phyloP scores from a whole-genome alignment of 2,113 vertebrate genomes.

The Ctenomys sociabilis region DNA sequence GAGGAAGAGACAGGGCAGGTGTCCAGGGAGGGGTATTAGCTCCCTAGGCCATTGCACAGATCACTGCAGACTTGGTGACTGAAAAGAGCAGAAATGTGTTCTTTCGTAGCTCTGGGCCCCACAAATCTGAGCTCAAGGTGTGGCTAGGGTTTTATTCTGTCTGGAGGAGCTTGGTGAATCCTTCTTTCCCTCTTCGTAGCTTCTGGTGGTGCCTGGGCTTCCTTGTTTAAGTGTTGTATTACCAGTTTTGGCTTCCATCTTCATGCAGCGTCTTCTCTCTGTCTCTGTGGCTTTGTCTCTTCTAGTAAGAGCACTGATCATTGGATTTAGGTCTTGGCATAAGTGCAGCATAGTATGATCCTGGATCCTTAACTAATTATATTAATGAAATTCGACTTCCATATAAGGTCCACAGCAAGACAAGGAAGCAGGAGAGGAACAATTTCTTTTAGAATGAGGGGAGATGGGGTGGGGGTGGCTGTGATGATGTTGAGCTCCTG shows the following conservation, averaged over 20 bases:
- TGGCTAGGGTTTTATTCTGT: background rate
- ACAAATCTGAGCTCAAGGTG: background rate
- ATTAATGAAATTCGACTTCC: background rate
- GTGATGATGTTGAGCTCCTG: background rate
- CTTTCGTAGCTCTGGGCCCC: background rate
- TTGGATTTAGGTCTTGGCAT: background rate
- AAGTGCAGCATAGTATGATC: background rate
- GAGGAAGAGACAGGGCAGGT: background rate
- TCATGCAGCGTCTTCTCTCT: background rate
- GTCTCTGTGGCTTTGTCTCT: background rate
- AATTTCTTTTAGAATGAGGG: background rate
- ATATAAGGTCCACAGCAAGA: background rate
- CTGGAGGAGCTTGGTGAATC: background rate
- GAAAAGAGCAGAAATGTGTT: background rate
- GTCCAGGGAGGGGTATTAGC: background rate
- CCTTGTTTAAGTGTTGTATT: background rate
- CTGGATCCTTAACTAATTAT: background rate
- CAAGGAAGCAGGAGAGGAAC: background rate
- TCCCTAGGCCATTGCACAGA: background rate
- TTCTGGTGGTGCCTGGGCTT: background rate
- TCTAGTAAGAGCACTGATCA: background rate
- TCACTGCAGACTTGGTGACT: background rate
- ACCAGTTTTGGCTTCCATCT: background rate
- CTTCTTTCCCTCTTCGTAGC: background rate
- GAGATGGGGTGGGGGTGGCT: background rate